Evolutionary conservation across 2,888 invertebrate species (phyloP), one percentile per base, ranked within the genome.

Genomic region (Stictocephala bisonia): DNA sequence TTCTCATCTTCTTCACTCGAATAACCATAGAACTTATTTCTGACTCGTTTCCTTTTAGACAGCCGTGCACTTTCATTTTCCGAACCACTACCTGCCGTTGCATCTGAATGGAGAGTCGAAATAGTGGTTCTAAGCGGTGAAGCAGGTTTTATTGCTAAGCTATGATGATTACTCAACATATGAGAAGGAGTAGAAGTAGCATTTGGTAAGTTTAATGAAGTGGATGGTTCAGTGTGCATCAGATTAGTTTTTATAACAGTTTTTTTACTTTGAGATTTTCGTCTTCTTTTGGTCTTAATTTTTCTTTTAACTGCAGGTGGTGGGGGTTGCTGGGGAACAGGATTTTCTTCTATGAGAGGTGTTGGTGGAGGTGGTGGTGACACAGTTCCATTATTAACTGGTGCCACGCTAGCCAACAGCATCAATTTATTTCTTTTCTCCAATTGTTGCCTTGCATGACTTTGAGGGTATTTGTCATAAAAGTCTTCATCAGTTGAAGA

Each of bases 401-500:
- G 78, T 0, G 89, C 89, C 6, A 89, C 87, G 1, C 89, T 87
- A 0, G 91, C 89, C 29, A 89, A 83, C 66, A 88, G 84, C 81
- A 91, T 82, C 69, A 92, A 82, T 77, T 91, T 90, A 48, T 79
- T 75, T 56, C 77, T 71, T 82, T 93, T 94, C 80, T 93, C 92
- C 11, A 90, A 90, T 58, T 93, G 83, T 82, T 93, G 92, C 77
- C 88, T 91, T 1, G 92, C 93, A 74, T 91, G 83, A 80, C 87
- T 87, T 79, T 93, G 93, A 0, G 94, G 94, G 83, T 93, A 89
- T 80, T 93, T 89, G 82, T 95, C 94, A 82, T 94, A 95, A 83
- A 94, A 94, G 79, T 94, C 94, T 85, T 94, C 94, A 83, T 94
- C 94, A 0, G 94, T 94, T 77, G 93, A 93, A 60, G 93, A 91